These are phyloP conservation scores for Plectropomus leopardus DNA, from an alignment of 2,113 vertebrate genomes.

Conservation along the genomic window DNA sequence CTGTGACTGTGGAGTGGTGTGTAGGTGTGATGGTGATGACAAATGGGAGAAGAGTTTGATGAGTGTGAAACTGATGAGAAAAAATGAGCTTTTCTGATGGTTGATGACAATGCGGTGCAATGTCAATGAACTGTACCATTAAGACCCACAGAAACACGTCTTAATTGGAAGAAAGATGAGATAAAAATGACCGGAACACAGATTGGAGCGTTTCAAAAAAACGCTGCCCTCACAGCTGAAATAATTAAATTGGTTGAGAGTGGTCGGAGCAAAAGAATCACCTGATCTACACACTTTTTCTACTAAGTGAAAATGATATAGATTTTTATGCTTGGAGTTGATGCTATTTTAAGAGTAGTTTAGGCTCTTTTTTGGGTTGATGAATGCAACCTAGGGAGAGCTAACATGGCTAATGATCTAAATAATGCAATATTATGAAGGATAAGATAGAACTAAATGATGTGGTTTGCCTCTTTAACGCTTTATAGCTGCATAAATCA, in stretches of 20 bases:
- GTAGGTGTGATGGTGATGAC: neutral
- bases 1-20: neutral
- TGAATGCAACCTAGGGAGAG: neutral
- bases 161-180: conserved; percentile 46
- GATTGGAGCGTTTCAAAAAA: conserved; percentile 30
- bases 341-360: neutral
- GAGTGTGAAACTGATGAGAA: conserved; percentile 8
- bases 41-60: neutral
- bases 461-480: too few species aligned
- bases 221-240: conserved; percentile 15
- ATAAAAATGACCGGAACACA: conserved; percentile 29
- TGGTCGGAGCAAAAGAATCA: conserved; percentile 18
- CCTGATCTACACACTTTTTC: neutral
- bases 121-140: conserved; percentile 8
- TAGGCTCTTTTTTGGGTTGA: neutral
- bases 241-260: conserved; percentile 47
- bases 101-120: conserved; percentile 10
- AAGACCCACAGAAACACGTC: conserved; percentile 4
- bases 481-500: neutral
- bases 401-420: neutral
- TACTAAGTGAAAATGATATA: neutral
- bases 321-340: neutral
- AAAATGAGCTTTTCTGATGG: conserved; percentile 11
- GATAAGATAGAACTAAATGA: neutral
- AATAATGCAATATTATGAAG: neutral